These are phyloP conservation scores for Gallinago jamesoni DNA, from an alignment of 2,113 vertebrate species.

Conservation along the genomic window DNA sequence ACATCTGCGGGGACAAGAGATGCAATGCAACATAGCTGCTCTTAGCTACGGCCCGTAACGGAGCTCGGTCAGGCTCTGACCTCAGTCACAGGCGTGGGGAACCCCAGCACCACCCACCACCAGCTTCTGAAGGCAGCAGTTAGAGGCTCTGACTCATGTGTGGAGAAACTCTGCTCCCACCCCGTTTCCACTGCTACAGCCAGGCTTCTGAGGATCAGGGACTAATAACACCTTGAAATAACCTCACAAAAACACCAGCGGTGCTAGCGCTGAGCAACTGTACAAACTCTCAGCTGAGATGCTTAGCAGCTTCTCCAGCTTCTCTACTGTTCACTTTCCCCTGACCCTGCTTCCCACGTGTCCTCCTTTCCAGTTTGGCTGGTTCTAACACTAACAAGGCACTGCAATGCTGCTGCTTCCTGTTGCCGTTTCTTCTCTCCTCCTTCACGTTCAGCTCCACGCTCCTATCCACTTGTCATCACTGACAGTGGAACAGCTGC, in stretches of 20 bases:
- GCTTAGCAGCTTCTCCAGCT: neutral
- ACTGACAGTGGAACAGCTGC: neutral
- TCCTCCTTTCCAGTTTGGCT: neutral
- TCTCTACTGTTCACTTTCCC: neutral
- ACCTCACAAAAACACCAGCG: neutral
- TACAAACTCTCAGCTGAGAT: neutral
- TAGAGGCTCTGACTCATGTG: neutral
- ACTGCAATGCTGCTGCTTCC: neutral
- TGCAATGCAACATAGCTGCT: neutral
- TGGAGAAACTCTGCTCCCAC: neutral
- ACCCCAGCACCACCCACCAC: neutral
- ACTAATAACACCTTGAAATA: neutral
- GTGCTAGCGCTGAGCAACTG: neutral
- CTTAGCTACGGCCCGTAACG: neutral
- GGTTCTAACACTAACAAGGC: neutral
- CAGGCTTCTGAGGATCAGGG: neutral
- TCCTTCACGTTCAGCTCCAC: neutral
- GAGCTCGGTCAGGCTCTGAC: neutral
- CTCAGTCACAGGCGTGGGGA: neutral
- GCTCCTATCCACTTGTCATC: neutral
- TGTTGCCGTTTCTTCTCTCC: neutral
- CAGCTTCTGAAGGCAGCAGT: neutral
- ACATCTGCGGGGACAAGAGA: neutral
- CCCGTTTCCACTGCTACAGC: neutral
- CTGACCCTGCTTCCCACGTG: neutral